phyloP scores from a whole-genome alignment of 2,113 vertebrate genomes.

The Etheostoma cragini region DNA sequence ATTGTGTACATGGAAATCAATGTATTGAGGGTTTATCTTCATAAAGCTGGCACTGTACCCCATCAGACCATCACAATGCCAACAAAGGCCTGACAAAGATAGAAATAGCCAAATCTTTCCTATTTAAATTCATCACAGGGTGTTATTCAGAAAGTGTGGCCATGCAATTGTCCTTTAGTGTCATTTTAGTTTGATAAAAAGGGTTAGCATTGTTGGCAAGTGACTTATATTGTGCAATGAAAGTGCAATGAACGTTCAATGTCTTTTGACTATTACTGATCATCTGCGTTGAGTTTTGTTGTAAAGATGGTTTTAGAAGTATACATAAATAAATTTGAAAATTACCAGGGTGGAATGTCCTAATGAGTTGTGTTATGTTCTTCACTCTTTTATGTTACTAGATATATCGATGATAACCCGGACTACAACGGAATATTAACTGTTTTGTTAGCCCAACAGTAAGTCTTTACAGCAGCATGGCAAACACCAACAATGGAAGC shows the following conservation, averaged over 20 bases:
- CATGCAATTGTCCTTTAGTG: neutral
- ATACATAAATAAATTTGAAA: neutral
- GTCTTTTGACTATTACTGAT: neutral
- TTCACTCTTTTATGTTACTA: no score
- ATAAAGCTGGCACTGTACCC: conserved; percentile 37
- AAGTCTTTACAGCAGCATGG: no score
- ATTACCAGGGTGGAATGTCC: neutral
- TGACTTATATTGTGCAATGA: neutral
- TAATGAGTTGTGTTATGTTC: no score
- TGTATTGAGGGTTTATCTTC: conserved; percentile 51
- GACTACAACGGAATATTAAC: no score
- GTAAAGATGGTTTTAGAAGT: neutral
- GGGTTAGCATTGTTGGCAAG: neutral
- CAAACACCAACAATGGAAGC: no score
- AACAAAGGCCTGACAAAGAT: conserved; percentile 30
- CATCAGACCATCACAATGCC: conserved; percentile 14
- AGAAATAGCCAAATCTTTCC: conserved; percentile 7
- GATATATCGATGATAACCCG: no score
- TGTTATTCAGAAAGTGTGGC: conserved; percentile 2
- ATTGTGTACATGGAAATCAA: conserved; percentile 58
- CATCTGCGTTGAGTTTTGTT: neutral
- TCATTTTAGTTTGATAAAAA: no score
- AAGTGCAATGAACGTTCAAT: neutral
- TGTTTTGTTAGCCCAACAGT: no score
- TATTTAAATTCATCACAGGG: conserved; percentile 18